These are phyloP conservation scores for Ceriagrion tenellum DNA, from an alignment of 2,888 invertebrate genomes.

Conservation along the genomic window DNA sequence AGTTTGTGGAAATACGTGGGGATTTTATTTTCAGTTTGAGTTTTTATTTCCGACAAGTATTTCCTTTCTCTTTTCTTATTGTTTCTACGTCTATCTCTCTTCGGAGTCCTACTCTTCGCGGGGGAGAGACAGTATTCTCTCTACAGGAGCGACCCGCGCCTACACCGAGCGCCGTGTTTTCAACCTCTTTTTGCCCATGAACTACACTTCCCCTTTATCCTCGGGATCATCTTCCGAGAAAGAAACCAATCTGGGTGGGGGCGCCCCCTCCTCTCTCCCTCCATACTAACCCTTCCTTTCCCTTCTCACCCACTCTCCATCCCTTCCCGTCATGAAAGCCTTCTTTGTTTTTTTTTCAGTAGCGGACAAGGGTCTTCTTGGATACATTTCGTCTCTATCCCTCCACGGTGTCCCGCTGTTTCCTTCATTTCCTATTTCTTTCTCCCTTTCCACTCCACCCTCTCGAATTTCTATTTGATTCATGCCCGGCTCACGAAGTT, in stretches of 20 bases:
- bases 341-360: neutral
- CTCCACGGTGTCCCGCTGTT: neutral
- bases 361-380: neutral
- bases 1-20: too few relatives aligned
- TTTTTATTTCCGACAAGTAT: too few relatives aligned
- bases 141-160: slow-evolving; percentile 12
- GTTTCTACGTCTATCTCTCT: neutral
- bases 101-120: neutral
- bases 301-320: neutral
- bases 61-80: neutral
- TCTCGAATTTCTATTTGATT: neutral
- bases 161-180: neutral
- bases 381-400: neutral
- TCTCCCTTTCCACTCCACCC: neutral
- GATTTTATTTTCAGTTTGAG: too few relatives aligned
- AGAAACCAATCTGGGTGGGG: neutral
- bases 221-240: neutral
- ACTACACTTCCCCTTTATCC: neutral
- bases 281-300: neutral
- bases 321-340: neutral
- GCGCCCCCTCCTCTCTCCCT: neutral
- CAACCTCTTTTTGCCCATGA: neutral
- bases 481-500: slow-evolving; percentile 1
- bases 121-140: neutral
- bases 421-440: neutral